A percentile compares a stretch with the other conserved stretches of the same genome.
phyloP scores from a whole-genome alignment of 2,888 invertebrate genomes.

The Plusia festucae region DNA sequence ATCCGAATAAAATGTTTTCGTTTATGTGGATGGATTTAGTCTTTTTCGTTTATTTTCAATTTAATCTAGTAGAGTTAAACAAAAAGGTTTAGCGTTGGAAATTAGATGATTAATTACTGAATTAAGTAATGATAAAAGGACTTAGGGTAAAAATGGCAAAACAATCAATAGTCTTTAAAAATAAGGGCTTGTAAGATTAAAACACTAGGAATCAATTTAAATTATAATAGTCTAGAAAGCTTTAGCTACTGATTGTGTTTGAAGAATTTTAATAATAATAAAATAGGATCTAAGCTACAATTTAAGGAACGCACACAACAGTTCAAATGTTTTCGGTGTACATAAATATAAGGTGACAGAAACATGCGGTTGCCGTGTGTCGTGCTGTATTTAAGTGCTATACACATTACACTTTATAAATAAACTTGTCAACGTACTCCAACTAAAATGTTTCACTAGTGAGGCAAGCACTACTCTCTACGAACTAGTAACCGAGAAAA shows the following conservation, averaged over 20 bases:
- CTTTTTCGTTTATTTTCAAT: conserved; percentile 46
- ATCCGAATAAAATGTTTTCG: too few relatives aligned
- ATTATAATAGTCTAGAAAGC: neutral
- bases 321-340: conserved; percentile 30
- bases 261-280: conserved; percentile 12
- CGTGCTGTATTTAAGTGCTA: conserved; percentile 66
- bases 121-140: conserved; percentile 20
- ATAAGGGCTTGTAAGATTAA: neutral
- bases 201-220: conserved; percentile 1
- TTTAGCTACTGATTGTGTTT: conserved; percentile 24
- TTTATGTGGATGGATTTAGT: conserved; percentile 51
- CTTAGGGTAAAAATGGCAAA: conserved; percentile 36
- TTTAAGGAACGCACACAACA: conserved; percentile 40
- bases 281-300: conserved; percentile 47
- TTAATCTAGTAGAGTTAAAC: conserved; percentile 52
- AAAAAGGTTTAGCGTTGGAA: conserved; percentile 24
- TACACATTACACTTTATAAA: conserved; percentile 52
- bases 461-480: conserved; percentile 74
- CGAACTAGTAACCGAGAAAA: conserved; percentile 62
- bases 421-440: conserved; percentile 45
- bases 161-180: conserved; percentile 30
- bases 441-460: conserved; percentile 59
- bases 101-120: conserved; percentile 21
- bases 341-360: conserved; percentile 43
- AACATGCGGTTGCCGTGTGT: conserved; percentile 56